Evolutionary conservation across 2,797 vertebrate genomes (phyloP).

Genomic region (Macrochelys suwanniensis): DNA sequence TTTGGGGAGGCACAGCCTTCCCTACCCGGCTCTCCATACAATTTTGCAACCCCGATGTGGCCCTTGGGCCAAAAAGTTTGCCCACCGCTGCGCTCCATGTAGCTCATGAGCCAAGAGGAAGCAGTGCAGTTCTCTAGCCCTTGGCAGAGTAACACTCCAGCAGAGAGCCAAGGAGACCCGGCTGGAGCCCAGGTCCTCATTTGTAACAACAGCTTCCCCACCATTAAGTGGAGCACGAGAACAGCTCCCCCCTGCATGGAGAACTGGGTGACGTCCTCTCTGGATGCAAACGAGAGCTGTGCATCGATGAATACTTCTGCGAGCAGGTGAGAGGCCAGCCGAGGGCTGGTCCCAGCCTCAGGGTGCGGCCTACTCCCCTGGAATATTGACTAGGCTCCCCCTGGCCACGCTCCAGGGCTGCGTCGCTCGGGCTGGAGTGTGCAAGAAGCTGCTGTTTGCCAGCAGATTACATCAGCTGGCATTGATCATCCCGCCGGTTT

Average conservation of each 20-base stretch:
- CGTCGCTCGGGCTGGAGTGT: not conserved
- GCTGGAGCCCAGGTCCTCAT: not conserved
- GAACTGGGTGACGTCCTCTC: not conserved
- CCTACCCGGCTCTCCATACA: too few species aligned
- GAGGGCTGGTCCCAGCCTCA: not conserved
- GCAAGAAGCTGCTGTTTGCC: not conserved
- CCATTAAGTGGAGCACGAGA: too few species aligned
- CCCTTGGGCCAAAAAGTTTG: too few species aligned
- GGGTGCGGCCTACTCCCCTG: not conserved
- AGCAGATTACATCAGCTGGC: constrained; percentile 13
- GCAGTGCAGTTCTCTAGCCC: not conserved
- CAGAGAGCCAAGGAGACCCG: too few species aligned
- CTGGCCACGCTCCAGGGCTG: not conserved
- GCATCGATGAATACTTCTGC: not conserved
- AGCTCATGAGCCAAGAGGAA: not conserved
- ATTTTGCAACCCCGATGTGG: too few species aligned
- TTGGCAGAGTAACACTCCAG: too few species aligned
- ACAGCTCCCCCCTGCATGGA: not conserved
- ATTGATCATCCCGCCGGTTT: constrained; percentile 11
- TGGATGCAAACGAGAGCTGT: not conserved
- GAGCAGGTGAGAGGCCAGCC: not conserved
- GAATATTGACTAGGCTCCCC: not conserved
- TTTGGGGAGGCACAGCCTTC: too few species aligned
- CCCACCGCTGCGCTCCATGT: too few species aligned
- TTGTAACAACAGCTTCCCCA: not conserved